Evolutionary conservation across 2,797 vertebrate species (phyloP).

Genomic region (Salarias fasciatus): DNA sequence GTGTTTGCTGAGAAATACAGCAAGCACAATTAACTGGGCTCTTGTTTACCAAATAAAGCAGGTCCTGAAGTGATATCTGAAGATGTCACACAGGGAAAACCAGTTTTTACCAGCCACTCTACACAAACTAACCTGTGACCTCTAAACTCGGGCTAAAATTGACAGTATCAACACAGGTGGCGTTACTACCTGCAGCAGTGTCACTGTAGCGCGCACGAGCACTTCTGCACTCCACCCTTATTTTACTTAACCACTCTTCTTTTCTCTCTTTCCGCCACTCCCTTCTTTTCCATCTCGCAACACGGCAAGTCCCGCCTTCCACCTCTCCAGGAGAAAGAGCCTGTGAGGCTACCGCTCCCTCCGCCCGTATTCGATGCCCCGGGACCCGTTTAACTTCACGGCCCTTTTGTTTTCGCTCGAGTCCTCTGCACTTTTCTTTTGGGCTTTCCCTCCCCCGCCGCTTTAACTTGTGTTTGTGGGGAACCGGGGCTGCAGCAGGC

Average conservation of each 20-base stretch:
- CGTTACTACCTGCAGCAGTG: constrained; percentile 17
- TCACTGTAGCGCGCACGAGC: constrained; percentile 13
- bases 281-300: constrained; percentile 30
- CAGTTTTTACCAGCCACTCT: not conserved
- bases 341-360: constrained; percentile 37
- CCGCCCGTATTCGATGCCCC: constrained; percentile 29
- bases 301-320: constrained; percentile 52
- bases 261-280: constrained; percentile 23
- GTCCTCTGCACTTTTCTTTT: constrained; percentile 20
- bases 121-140: not conserved
- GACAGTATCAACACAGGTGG: constrained; percentile 20
- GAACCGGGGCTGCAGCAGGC: constrained; percentile 9
- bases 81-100: not conserved
- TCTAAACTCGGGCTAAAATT: not conserved
- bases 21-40: too few relatives aligned
- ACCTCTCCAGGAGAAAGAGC: constrained; percentile 21
- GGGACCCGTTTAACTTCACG: constrained; percentile 35
- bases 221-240: constrained; percentile 8
- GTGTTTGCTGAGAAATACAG: too few relatives aligned
- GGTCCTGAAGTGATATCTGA: too few relatives aligned
- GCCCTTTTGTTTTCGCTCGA: not conserved
- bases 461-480: not conserved
- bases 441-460: not conserved
- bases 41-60: too few relatives aligned
- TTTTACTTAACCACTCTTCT: constrained; percentile 5